Conservation (phyloP, 2,797 vertebrate species). For the Pseudomugil gertrudae region DNA sequence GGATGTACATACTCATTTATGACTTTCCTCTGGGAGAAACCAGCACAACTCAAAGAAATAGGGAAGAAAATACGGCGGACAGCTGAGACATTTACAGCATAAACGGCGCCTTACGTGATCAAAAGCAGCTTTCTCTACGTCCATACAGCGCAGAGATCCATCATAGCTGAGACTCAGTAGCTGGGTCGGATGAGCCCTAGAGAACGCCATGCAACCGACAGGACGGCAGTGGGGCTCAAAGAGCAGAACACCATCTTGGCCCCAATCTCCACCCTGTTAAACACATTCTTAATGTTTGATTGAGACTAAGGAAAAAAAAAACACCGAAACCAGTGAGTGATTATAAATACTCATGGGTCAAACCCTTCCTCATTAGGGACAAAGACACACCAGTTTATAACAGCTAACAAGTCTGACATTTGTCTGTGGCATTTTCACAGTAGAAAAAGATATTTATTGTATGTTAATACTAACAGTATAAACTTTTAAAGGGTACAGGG, state of each 20-base stretch:
- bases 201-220: constrained; percentile 86
- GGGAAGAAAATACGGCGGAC: not conserved
- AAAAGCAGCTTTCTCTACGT: constrained; percentile 85
- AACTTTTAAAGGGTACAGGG: too few species aligned
- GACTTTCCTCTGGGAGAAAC: rapidly evolving
- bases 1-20: not conserved
- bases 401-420: too few species aligned
- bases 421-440: too few species aligned
- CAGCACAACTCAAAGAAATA: not conserved
- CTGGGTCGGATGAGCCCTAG: constrained; percentile 78
- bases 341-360: too few species aligned
- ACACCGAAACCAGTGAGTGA: not conserved
- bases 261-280: constrained; percentile 71
- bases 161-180: constrained; percentile 87
- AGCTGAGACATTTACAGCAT: not conserved
- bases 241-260: constrained; percentile 72
- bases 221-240: constrained; percentile 82
- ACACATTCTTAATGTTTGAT: not conserved
- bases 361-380: too few species aligned
- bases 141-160: constrained; percentile 85
- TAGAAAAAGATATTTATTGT: too few species aligned
- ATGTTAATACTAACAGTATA: too few species aligned
- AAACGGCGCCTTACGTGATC: constrained; percentile 82
- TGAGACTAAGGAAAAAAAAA: not conserved
- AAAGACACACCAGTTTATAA: too few species aligned